Percentiles rank a stretch among this genome's conserved stretches.
Evolutionary conservation across 2,888 invertebrate genomes (phyloP).

Genomic region (Lumbricus terrestris): DNA sequence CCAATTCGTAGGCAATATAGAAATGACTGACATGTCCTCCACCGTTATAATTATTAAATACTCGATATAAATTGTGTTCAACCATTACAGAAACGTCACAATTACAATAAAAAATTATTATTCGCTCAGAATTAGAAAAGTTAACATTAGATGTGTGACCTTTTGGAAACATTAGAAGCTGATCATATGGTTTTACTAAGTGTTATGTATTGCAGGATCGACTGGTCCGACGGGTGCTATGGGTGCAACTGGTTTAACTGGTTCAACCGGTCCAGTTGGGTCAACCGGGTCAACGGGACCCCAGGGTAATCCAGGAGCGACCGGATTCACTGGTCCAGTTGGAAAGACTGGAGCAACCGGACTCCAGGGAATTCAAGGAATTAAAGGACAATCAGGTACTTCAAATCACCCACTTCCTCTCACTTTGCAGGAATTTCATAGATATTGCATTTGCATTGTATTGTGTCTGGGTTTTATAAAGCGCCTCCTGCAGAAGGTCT

Average conservation of each 20-base stretch:
- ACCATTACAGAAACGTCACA: background rate
- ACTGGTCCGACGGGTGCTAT: conserved; percentile 13
- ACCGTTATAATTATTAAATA: too few species aligned
- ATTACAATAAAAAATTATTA: background rate
- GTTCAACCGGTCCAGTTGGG: conserved; percentile 16
- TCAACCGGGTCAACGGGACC: conserved; percentile 18
- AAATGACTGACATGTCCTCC: too few species aligned
- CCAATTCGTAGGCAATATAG: background rate
- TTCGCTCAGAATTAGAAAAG: background rate
- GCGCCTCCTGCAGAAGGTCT: too few species aligned
- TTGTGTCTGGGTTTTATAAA: too few species aligned
- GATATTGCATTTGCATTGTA: too few species aligned
- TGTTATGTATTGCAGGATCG: conserved; percentile 5
- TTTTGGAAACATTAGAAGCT: background rate
- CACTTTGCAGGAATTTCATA: background rate
- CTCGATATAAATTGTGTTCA: too few species aligned
- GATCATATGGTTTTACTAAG: too few species aligned
- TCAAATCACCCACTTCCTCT: background rate
- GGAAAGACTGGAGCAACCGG: conserved; percentile 19
- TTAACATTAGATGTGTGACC: background rate
- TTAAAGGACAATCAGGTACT: conserved; percentile 11
- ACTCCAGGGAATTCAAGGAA: background rate
- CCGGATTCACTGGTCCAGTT: conserved; percentile 20
- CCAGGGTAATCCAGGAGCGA: conserved; percentile 6
- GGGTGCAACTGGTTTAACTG: conserved; percentile 16